phyloP scores from a whole-genome alignment of 2,113 vertebrate genomes.

The Stegostoma tigrinum region DNA sequence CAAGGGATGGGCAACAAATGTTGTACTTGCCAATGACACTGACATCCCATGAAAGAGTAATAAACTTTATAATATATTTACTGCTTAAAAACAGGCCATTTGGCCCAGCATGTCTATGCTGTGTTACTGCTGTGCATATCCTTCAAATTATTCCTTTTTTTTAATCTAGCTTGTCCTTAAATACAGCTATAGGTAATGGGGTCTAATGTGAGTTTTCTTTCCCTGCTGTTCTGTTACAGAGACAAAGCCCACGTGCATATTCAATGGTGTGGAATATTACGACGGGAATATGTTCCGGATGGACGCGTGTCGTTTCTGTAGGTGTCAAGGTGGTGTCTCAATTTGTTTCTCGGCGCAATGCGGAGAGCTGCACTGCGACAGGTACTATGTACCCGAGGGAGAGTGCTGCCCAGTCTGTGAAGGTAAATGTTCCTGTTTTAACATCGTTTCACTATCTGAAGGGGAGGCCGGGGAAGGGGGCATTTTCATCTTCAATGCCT shows the following conservation, averaged over 20 bases:
- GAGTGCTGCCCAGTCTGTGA: conserved; percentile 84
- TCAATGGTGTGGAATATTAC: conserved; percentile 69
- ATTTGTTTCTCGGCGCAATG: conserved; percentile 81
- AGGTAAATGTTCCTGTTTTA: conserved; percentile 53
- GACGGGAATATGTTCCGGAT: conserved; percentile 81
- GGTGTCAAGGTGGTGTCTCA: conserved; percentile 77
- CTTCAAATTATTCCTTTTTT: neutral
- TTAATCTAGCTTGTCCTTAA: neutral
- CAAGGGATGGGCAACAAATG: no score
- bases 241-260: conserved; percentile 73
- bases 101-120: neutral
- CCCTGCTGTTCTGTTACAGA: conserved; percentile 53
- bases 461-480: neutral
- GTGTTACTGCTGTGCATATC: neutral
- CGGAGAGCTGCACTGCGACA: conserved; percentile 70
- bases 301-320: conserved; percentile 79
- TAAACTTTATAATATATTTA: neutral
- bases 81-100: neutral
- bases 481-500: neutral
- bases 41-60: neutral
- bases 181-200: neutral
- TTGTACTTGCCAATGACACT: no score
- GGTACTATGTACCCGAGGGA: conserved; percentile 76
- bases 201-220: neutral
- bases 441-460: neutral